Evolutionary conservation across 2,888 invertebrate genomes (phyloP).

Genomic region (Drosophila nr. perissopoda): DNA sequence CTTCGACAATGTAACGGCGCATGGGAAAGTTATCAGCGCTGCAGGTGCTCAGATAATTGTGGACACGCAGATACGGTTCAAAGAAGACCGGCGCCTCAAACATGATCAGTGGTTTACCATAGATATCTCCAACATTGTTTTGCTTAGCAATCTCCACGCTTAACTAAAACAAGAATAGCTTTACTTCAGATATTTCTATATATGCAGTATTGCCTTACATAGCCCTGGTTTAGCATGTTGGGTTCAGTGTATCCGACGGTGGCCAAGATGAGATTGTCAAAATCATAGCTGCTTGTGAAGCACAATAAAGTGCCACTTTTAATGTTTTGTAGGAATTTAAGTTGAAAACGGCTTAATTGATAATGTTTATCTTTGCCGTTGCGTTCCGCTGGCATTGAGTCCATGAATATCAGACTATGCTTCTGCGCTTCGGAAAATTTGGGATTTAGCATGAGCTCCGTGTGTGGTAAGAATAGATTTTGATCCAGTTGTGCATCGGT

Average conservation of each 20-base stretch:
- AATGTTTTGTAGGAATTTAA: conserved; percentile 45
- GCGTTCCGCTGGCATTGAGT: conserved; percentile 50
- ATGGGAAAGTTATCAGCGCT: conserved; percentile 88
- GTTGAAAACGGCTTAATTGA: neutral
- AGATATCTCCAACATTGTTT: conserved; percentile 80
- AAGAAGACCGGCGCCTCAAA: conserved; percentile 92
- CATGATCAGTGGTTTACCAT: conserved; percentile 87
- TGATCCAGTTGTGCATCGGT: conserved; percentile 19
- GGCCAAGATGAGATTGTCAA: conserved; percentile 89
- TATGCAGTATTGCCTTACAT: conserved; percentile 84
- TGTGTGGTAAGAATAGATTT: conserved; percentile 50
- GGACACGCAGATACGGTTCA: conserved; percentile 92
- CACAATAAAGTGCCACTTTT: conserved; percentile 89
- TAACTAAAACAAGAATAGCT: conserved; percentile 62
- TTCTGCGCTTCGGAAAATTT: conserved; percentile 68
- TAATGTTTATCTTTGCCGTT: neutral
- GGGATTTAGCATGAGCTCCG: conserved; percentile 75
- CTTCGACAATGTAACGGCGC: conserved; percentile 88
- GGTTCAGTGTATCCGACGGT: conserved; percentile 88
- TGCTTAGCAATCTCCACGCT: conserved; percentile 82
- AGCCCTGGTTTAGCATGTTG: conserved; percentile 86
- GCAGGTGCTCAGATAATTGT: conserved; percentile 89
- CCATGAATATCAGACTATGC: conserved; percentile 76
- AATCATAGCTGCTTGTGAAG: conserved; percentile 88
- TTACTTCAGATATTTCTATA: neutral